Conservation (phyloP, 2,797 vertebrate genomes). For the Pangasius sanitwongsei region DNA sequence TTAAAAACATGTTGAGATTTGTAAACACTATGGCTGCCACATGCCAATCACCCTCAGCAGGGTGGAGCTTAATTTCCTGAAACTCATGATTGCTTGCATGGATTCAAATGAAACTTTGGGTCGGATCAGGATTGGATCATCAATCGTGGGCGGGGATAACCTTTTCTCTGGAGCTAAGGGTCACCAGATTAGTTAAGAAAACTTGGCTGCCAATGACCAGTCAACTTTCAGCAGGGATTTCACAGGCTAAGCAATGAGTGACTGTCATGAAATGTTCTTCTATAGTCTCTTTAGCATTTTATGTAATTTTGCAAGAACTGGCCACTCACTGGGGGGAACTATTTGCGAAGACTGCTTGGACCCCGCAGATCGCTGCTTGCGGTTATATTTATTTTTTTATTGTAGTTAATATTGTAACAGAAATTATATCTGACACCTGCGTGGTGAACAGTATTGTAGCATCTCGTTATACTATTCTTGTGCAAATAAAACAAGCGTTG, state of each 20-base stretch:
- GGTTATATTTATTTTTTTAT: too few species aligned
- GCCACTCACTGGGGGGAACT: not conserved
- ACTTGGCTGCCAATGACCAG: not conserved
- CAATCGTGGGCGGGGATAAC: not conserved
- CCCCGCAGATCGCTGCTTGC: too few species aligned
- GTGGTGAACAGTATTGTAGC: too few species aligned
- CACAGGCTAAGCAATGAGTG: not conserved
- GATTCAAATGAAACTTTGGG: not conserved
- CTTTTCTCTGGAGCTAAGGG: not conserved
- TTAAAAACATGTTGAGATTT: not conserved
- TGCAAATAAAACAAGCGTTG: too few species aligned
- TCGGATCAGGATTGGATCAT: not conserved
- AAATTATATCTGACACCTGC: too few species aligned
- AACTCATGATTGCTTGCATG: not conserved
- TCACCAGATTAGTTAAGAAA: not conserved
- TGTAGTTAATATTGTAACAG: too few species aligned
- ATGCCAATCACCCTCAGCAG: not conserved
- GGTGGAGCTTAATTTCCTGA: not conserved
- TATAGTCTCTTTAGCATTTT: not conserved
- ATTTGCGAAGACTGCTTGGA: not conserved
- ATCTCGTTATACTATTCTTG: too few species aligned
- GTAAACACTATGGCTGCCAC: not conserved
- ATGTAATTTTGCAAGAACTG: not conserved
- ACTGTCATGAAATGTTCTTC: too few species aligned
- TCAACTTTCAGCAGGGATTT: not conserved